These are phyloP conservation scores for Enhydra lutris DNA, from an alignment of 2,113 vertebrate species.

Conservation along the genomic window DNA sequence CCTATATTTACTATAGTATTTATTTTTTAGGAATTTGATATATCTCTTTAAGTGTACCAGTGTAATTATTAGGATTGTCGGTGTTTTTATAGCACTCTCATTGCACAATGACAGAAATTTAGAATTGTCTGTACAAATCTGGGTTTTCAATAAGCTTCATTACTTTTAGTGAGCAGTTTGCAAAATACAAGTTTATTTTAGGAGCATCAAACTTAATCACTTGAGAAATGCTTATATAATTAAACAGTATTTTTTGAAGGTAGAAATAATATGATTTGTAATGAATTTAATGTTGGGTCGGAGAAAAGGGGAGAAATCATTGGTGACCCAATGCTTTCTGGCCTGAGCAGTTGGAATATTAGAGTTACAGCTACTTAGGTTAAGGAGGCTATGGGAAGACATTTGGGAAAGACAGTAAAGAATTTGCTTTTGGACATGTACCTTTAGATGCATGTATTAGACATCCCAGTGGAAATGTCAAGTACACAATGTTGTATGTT, in stretches of 20 bases:
- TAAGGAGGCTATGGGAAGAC: neutral
- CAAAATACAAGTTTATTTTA: neutral
- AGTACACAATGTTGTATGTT: neutral
- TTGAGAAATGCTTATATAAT: neutral
- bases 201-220: neutral
- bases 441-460: neutral
- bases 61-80: neutral
- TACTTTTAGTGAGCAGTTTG: neutral
- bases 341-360: neutral
- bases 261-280: neutral
- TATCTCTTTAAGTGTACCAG: neutral
- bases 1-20: neutral
- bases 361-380: neutral
- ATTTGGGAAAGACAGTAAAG: neutral
- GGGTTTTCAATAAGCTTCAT: neutral
- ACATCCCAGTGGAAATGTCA: neutral
- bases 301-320: neutral
- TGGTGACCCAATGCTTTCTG: neutral
- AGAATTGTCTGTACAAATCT: neutral
- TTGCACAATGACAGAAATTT: neutral
- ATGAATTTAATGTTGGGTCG: neutral
- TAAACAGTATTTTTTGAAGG: conserved; percentile 24
- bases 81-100: neutral
- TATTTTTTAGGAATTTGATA: neutral
- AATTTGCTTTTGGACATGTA: neutral